These are phyloP conservation scores for Volucella zonaria DNA, from an alignment of 2,888 invertebrate species.

Conservation along the genomic window DNA sequence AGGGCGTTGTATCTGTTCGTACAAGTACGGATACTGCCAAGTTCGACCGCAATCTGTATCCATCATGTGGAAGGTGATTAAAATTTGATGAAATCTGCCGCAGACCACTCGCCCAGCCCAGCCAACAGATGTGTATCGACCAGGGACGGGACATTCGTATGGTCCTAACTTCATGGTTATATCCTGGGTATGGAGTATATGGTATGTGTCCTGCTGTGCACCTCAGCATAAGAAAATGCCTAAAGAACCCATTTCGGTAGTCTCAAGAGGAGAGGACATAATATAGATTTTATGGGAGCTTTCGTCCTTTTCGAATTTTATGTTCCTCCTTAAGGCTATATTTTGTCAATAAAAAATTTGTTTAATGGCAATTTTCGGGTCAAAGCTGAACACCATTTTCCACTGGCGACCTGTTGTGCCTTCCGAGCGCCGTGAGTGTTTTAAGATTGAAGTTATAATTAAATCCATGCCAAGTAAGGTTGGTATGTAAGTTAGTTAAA, in stretches of 20 bases:
- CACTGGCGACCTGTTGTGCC: conserved; percentile 65
- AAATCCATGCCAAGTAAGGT: conserved; percentile 46
- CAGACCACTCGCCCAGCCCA: conserved; percentile 48
- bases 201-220: conserved; percentile 2
- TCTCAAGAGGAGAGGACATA: conserved; percentile 12
- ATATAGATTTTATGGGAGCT: conserved; percentile 37
- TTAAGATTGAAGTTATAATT: conserved; percentile 70
- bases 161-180: conserved; percentile 53
- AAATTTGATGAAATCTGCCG: conserved; percentile 69
- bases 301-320: conserved; percentile 39
- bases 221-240: conserved; percentile 16
- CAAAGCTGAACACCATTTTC: conserved; percentile 54
- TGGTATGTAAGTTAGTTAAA: conserved; percentile 17
- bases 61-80: conserved; percentile 70
- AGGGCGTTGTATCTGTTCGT: background rate
- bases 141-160: conserved; percentile 1
- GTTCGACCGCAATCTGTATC: conserved; percentile 64
- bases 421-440: conserved; percentile 61
- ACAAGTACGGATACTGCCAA: conserved; percentile 43
- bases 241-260: background rate
- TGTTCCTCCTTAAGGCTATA: conserved; percentile 44
- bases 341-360: conserved; percentile 67
- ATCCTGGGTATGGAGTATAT: background rate
- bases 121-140: conserved; percentile 51
- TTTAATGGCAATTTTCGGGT: conserved; percentile 68